Base-by-base conservation (phyloP, 2,113 vertebrate species). In the Myxocyprinus asiaticus region DNA sequence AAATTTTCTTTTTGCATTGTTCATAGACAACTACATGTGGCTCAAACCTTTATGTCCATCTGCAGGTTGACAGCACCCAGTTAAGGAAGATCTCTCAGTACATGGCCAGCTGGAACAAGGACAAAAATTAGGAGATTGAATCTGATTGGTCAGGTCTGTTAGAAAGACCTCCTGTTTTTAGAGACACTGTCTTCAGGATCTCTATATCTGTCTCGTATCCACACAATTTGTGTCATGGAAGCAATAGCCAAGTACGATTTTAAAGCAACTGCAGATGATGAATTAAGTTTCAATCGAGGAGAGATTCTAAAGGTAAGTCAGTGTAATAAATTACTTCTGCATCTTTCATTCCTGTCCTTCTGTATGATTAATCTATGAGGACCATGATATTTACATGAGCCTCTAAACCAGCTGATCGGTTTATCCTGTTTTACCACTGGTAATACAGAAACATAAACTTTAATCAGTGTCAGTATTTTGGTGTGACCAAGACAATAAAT, bases 261-360 rank as follows among this genome's bases (percentile, higher is more conserved):
- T 33, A 33, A 33, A 3, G 22, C 22, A 33, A 33, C 22, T 33
- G 22, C 22, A 33, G 22, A 33, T n/a, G 98, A 99, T 81, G 98
- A 99, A 89, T 95, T 99, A 87, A 99, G 97, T 92, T 99, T 99
- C 92, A 98, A 98, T 85, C 95, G 98, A 64, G 97, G 97, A 33
- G 97, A 99, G 85, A 89, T 98, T 85, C 94, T 99, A 43, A 99
- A 99, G 95, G 98, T 98, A 91, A 91, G 83, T 11, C 22, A 33
- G 22, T 33, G 9, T 6, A 3, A 33, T 51, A 51, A 51, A 51
- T 68, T 68, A 22, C 15, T 51, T 15, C 17, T 12, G 15, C 47
- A 12, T 68, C 33, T 53, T 68, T 47, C 9, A 50, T 48, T 69
- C n/a, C n/a, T 43, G 9, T 70, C 22, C 55, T 43, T 43, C 17